Evolutionary conservation across 2,113 vertebrate species (phyloP).

Genomic region (Heteronetta atricapilla): DNA sequence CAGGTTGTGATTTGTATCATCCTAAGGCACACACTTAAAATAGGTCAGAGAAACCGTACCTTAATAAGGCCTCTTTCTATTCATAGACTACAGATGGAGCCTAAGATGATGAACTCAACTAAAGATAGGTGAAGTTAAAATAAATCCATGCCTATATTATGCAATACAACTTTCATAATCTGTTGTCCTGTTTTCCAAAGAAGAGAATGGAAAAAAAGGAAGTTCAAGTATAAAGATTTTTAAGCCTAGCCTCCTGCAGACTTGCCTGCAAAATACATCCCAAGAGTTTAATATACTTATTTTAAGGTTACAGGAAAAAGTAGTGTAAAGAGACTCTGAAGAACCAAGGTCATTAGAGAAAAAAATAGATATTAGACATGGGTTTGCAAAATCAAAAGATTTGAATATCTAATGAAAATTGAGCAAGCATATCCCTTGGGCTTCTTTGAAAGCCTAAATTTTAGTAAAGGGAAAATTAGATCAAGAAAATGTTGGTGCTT

Average conservation of each 20-base stretch:
- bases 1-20: conserved; percentile 43
- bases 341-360: background rate
- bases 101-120: background rate
- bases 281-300: background rate
- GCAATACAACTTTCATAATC: background rate
- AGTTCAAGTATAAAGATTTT: background rate
- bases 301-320: background rate
- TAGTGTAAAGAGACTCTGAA: background rate
- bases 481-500: background rate
- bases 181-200: background rate
- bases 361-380: background rate
- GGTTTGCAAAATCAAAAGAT: conserved; percentile 16
- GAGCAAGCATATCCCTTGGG: background rate
- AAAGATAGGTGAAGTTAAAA: background rate
- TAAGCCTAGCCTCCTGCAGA: background rate
- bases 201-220: background rate
- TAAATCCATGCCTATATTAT: background rate
- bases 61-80: conserved; percentile 52
- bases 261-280: background rate
- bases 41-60: conserved; percentile 30
- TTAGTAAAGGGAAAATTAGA: conserved; percentile 36
- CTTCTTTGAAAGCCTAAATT: conserved; percentile 39
- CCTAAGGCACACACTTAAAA: conserved; percentile 48
- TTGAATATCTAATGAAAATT: background rate
- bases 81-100: background rate